Percentiles rank a stretch among this genome's conserved stretches.
phyloP scores from a whole-genome alignment of 1,140 invertebrate genomes.

The Pogonus chalceus region DNA sequence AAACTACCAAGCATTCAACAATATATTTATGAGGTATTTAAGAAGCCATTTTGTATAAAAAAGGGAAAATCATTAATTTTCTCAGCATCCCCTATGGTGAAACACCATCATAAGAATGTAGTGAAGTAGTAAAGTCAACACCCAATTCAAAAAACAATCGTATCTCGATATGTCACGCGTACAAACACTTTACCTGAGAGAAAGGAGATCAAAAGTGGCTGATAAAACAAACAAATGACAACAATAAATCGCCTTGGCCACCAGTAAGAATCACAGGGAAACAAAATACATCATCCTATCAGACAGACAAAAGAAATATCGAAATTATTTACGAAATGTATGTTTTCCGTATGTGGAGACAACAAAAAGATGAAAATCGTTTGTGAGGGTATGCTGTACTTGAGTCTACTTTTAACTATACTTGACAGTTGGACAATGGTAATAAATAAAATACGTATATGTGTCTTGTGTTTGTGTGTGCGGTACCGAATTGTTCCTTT shows the following conservation, averaged over 20 bases:
- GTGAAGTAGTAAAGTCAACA: background rate
- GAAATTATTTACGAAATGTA: background rate
- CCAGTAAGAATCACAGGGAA: too few species aligned
- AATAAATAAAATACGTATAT: constrained; percentile 1
- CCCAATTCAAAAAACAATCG: background rate
- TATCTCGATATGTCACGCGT: background rate
- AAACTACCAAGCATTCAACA: too few species aligned
- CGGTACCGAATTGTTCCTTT: constrained; percentile 1
- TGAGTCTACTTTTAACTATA: constrained; percentile 1
- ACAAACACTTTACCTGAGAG: constrained; percentile 1
- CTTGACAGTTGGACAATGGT: constrained; percentile 4
- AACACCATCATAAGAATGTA: too few species aligned
- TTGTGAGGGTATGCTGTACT: background rate
- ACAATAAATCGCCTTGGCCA: constrained; percentile 2
- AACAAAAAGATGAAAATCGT: background rate
- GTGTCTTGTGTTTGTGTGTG: background rate
- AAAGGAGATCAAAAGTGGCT: background rate
- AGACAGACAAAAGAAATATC: background rate
- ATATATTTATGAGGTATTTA: too few species aligned
- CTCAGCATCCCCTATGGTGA: too few species aligned
- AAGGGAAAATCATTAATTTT: too few species aligned
- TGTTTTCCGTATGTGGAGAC: background rate
- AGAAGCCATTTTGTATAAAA: too few species aligned
- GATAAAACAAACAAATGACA: constrained; percentile 6
- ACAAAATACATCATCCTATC: constrained; percentile 6